Evolutionary conservation across 2,888 invertebrate species (phyloP), one percentile per base, ranked within the genome.

Genomic region (Ernsta delagoae): DNA sequence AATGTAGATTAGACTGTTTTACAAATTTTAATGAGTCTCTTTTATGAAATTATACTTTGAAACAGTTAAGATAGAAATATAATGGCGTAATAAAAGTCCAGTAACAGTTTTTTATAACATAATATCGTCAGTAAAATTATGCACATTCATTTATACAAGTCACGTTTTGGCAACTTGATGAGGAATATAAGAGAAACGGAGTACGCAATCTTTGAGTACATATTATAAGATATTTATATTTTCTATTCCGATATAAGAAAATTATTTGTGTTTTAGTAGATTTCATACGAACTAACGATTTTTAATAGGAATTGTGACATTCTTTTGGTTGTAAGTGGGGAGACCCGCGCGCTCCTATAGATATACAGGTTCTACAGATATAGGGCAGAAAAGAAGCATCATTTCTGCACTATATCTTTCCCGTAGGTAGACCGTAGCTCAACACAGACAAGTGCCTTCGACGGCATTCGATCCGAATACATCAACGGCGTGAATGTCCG

Each of bases 161-260:
- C 75, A 76, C 74, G 77, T 75, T 78, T 75, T 77, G 73, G 75
- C 57, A 62, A 57, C 48, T 68, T 70, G 70, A 79, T 76, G 73
- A 77, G 75, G 75, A 70, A 84, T 83, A 83, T 83, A 82, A 78
- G 74, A 83, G 82, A 59, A 24, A 53, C 24, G 4, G 9, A 24
- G 24, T 53, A 53, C 24, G 4, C 24, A 24, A 53, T 9, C 24
- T 8, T 53, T 53, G 53, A 24, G 24, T 53, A 24, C 24, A 9
- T 24, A 53, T 24, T 53, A 24, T 53, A 3, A 7, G 3, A 24
- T 6, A 6, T 9, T 24, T 24, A 53, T 24, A 7, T 53, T 53
- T 53, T 24, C 24, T 9, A 24, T 8, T 24, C 9, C 53, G 16
- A 4, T 3, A 16, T 16, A 16, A 16, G 4, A 16, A 48, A n/a